Base-by-base conservation (phyloP, 2,797 vertebrate species). In the Acanthurus tractus region DNA sequence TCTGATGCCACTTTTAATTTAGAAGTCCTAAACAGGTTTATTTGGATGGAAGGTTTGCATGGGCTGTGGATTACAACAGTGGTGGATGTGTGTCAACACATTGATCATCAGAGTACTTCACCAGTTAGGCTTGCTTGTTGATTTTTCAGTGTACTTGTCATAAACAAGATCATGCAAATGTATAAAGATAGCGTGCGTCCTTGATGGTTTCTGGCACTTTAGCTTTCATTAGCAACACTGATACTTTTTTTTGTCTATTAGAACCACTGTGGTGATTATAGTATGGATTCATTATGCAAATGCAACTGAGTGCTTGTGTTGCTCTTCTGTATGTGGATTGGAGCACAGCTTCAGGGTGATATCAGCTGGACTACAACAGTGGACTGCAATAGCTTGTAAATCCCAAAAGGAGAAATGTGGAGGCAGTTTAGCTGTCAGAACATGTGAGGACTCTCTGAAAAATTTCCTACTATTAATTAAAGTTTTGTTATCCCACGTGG, bases 41-140 rank as follows among this genome's bases (percentile, higher is more conserved):
- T 81, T 79, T 82, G 50, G 49, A 79, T 85, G 20, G 61, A 69
- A 70, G 71, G 46, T 58, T 73, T 76, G 49, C 29, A 61, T 82
- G 22, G 55, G 13, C 52, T 46, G 42, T 78, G 42, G 79, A 70
- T 29, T 29, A 76, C 65, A 69, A 67, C 59, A 9, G 52, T 57
- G 8, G 69, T 6, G 23, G 46, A 29, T 76, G 68, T 46, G 29
- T 63, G 61, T 20, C n/a, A 38, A 59, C 36, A 53, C 50, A 73
- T 40, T 73, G 45, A 81, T 84, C 67, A 54, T 82, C 36, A 9
- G 64, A 74, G 78, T 81, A 70, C 6, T 9, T 69, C 15, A 8
- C 48, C 55, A 29, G 12, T 79, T 42, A 45, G 22, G 45, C 20
- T 22, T 18, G 25, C 22, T 75, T 68, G 25, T 77, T 76, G 50